phyloP scores from a whole-genome alignment of 2,888 invertebrate species.

The Protophormia terraenovae region DNA sequence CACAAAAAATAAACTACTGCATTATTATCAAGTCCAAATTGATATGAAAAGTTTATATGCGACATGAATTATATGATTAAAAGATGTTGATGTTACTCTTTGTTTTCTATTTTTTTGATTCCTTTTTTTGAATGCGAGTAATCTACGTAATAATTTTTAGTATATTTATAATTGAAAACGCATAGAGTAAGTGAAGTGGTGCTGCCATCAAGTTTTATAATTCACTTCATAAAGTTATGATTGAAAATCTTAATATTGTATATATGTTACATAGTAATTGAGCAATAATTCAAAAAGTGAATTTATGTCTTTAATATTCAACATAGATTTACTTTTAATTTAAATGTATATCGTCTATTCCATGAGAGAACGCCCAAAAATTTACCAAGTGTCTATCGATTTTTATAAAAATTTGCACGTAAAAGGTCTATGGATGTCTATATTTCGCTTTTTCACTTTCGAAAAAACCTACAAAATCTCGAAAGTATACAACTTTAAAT shows the following conservation, averaged over 20 bases:
- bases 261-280: constrained; percentile 20
- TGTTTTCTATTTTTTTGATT: neutral
- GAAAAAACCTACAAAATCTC: too few species aligned
- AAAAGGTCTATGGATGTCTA: too few species aligned
- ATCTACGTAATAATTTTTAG: constrained; percentile 16
- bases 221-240: constrained; percentile 16
- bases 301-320: too few species aligned
- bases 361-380: too few species aligned
- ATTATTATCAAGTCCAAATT: constrained; percentile 67
- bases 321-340: too few species aligned
- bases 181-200: neutral
- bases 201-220: constrained; percentile 19
- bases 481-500: too few species aligned
- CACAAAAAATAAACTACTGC: constrained; percentile 59
- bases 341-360: too few species aligned
- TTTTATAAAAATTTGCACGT: too few species aligned
- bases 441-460: too few species aligned
- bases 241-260: constrained; percentile 38
- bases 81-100: constrained; percentile 38
- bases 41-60: constrained; percentile 62
- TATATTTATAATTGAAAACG: constrained; percentile 54
- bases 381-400: too few species aligned
- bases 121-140: neutral
- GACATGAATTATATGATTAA: constrained; percentile 67
- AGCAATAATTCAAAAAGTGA: constrained; percentile 21